Base-by-base conservation (phyloP, 2,113 vertebrate species). In the Aptenodytes patagonicus region DNA sequence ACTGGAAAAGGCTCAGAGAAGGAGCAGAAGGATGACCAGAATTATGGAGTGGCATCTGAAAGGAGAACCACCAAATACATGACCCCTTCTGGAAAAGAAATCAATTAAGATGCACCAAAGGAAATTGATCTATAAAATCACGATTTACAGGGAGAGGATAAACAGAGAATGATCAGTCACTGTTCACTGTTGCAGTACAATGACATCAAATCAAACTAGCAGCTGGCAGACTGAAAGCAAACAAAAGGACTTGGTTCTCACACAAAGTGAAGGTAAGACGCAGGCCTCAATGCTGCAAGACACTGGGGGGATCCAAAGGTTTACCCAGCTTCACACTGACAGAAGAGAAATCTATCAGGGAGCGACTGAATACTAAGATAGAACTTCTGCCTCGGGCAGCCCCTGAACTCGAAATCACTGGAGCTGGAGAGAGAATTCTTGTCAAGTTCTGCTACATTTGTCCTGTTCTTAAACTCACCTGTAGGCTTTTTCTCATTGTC, bases 61-160 rank as follows among this genome's bases (percentile, higher is more conserved):
- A 29, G 51, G 36, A 90, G n/a, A 95, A 89, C 51, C 38, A 75
- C 17, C 13, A 58, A 90, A 83, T 55, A n/a, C 19, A 32, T 3
- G 3, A 2, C 66, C 29, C 10, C 14, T 78, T 55, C 65, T 79
- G 26, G 47, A 93, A 94, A 87, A 93, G 1, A 89, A 90, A 84
- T 90, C 57, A 79, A 18, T 77, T 83, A 72, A 83, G 47, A 21
- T 79, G 29, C 29, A 36, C 52, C 57, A 91, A 68, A 64, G 65
- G n/a, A 75, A 93, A 68, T 26, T 90, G 73, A 55, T 95, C 61
- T 68, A 64, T 87, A 81, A 89, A 93, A 85, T 62, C 87, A 89
- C 0, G 0, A 94, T 38, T 87, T 84, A 46, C 32, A 25, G 4
- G 42, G 55, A 68, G 46, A 87, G 15, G 61, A 71, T 85, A 85